Percentiles rank a stretch among this genome's conserved stretches.
These are phyloP conservation scores for Arenaria interpres DNA, from an alignment of 2,113 vertebrate genomes.

Conservation along the genomic window DNA sequence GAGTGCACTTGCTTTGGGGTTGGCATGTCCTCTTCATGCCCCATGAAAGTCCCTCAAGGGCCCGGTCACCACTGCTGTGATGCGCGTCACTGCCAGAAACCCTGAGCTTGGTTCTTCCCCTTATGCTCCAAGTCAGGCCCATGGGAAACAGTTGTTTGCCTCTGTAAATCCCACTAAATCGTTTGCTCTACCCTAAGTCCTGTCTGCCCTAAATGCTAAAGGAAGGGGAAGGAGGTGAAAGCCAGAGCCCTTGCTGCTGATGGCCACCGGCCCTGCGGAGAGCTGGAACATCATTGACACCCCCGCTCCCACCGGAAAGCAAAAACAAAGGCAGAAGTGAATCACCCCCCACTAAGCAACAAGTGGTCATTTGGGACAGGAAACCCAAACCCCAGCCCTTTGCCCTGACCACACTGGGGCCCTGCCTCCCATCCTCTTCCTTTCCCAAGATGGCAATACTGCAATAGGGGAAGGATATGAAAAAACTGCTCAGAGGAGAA, in stretches of 20 bases:
- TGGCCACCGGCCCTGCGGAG: rapidly evolving
- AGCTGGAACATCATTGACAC: rapidly evolving
- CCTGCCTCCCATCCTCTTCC: slow-evolving; percentile 44
- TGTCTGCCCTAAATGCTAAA: not conserved
- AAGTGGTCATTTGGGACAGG: not conserved
- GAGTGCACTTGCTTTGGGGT: not conserved
- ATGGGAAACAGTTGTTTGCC: not conserved
- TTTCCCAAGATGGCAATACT: not conserved
- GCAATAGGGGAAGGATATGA: not conserved
- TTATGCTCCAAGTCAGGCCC: not conserved
- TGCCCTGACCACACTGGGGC: rapidly evolving
- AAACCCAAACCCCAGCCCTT: slow-evolving; percentile 16
- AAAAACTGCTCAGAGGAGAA: not conserved
- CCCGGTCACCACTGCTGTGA: not conserved
- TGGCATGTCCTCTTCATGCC: not conserved
- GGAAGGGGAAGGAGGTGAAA: not conserved
- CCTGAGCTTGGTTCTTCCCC: not conserved
- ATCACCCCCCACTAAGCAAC: not conserved
- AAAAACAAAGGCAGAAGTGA: not conserved
- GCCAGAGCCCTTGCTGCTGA: not conserved
- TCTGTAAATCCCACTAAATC: not conserved
- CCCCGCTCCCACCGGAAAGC: not conserved
- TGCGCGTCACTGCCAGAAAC: not conserved
- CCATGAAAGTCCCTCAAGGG: not conserved
- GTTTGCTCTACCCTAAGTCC: not conserved